Conservation (phyloP, 2,888 invertebrate species). For the Hetaerina titia region DNA sequence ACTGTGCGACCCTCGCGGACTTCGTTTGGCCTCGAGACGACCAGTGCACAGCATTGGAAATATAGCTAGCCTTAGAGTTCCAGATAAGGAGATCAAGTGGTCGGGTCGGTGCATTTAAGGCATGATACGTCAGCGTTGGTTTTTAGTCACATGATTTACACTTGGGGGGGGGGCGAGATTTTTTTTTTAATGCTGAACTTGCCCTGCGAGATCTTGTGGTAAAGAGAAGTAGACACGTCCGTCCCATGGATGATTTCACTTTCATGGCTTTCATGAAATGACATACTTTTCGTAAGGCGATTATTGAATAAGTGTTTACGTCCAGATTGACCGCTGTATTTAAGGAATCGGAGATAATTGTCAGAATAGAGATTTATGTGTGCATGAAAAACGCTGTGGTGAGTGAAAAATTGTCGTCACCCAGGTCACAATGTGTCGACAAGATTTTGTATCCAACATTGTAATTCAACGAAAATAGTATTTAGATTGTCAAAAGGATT, state of each 20-base stretch:
- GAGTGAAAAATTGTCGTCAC: too few species aligned
- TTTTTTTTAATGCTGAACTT: background rate
- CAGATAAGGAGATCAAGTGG: background rate
- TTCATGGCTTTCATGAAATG: background rate
- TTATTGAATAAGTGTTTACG: background rate
- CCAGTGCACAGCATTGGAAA: background rate
- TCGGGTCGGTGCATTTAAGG: background rate
- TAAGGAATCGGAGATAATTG: too few species aligned
- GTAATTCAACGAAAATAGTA: too few species aligned
- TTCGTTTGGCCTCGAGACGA: background rate
- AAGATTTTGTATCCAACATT: too few species aligned
- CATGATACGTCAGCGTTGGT: background rate
- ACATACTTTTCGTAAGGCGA: background rate
- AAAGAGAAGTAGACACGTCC: background rate
- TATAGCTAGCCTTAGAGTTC: background rate
- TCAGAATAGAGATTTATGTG: too few species aligned
- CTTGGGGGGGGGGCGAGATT: background rate
- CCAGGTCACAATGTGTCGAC: too few species aligned
- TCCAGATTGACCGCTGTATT: background rate
- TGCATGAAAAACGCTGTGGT: too few species aligned
- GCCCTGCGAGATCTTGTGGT: background rate
- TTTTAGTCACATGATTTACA: background rate
- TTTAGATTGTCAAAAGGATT: too few species aligned
- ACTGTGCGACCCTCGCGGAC: background rate
- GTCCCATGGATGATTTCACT: background rate